Evolutionary conservation across 1,140 invertebrate species (phyloP), one percentile per base, ranked within the genome.

Genomic region (Hylaeus volcanicus): DNA sequence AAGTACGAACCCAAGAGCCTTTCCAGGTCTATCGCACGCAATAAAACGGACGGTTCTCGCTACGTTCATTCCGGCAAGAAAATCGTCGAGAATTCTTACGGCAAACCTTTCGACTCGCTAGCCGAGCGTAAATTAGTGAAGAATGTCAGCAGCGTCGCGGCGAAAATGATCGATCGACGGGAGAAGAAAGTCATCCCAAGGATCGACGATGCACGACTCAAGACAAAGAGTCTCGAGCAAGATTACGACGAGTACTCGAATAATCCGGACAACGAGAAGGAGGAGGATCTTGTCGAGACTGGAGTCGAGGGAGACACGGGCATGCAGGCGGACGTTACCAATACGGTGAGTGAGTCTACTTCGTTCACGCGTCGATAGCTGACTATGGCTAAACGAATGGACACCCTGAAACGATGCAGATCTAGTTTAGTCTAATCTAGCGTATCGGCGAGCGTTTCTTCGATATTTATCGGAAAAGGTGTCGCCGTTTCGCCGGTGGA

Each of bases 161-260:
- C 39, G 37, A 76, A 39, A 51, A 51, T n/a, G 63, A 43, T 64
- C 58, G 66, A 80, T 64, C 56, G 53, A 15, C 41, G 51, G 26
- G 77, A 51, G 26, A 68, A 64, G 8, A 83, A 76, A n/a, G 60
- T 63, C 55, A 45, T 53, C 11, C 58, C 64, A 11, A 85, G 72
- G 63, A 75, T 43, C 48, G 60, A 69, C 58, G 64, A 77, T 37
- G 41, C 55, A 43, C 74, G 70, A 39, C 55, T 74, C 0, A 89
- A 86, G 74, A 90, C 82, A 37, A 92, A 91, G 86, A 92, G 86
- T 58, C 79, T 88, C 2, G 91, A 91, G 39, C 82, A 86, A 73
- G 91, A 92, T 81, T 91, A 92, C 80, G 89, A 91, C 45, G 91
- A 91, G 60, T 91, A 91, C 53, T 15, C 78, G 63, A 89, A 90